These are phyloP conservation scores for Sarcophaga subvicina DNA, from an alignment of 2,888 invertebrate species.

Conservation along the genomic window DNA sequence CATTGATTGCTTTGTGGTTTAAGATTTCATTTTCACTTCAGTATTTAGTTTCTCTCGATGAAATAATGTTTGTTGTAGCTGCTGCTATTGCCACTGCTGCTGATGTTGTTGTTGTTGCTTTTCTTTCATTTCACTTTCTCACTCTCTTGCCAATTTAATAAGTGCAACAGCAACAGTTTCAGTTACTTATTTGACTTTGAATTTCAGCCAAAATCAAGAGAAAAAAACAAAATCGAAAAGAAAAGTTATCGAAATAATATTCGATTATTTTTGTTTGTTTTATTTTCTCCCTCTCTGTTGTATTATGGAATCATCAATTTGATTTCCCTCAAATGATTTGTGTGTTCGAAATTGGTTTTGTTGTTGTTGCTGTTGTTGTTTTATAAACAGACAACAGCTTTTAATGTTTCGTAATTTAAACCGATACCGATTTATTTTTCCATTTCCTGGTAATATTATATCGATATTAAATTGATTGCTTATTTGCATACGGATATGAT, in stretches of 20 bases:
- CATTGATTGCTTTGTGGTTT: slow-evolving; percentile 76
- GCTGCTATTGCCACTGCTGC: background rate
- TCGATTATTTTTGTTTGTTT: slow-evolving; percentile 30
- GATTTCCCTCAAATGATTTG: background rate
- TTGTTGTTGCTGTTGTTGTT: no score
- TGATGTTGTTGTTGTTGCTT: slow-evolving; percentile 7
- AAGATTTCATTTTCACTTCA: slow-evolving; percentile 76
- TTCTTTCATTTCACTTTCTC: slow-evolving; percentile 40
- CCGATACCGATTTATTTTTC: slow-evolving; percentile 7
- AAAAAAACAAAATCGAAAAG: slow-evolving; percentile 15
- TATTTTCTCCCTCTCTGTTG: slow-evolving; percentile 2
- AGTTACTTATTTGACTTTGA: slow-evolving; percentile 14
- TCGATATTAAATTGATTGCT: slow-evolving; percentile 38
- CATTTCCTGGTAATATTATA: background rate
- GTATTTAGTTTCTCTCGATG: slow-evolving; percentile 47
- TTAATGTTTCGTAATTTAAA: slow-evolving; percentile 40
- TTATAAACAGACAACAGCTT: slow-evolving; percentile 3
- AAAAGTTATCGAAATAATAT: slow-evolving; percentile 43
- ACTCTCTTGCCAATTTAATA: slow-evolving; percentile 31
- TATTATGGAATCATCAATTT: background rate
- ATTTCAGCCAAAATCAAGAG: slow-evolving; percentile 1
- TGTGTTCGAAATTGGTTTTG: no score
- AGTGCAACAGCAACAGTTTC: slow-evolving; percentile 69
- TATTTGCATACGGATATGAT: slow-evolving; percentile 35
- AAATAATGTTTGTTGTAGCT: background rate